A percentile compares a stretch with the other conserved stretches of the same genome.
These are phyloP conservation scores for Volucella zonaria DNA, from an alignment of 2,888 invertebrate genomes.

Conservation along the genomic window DNA sequence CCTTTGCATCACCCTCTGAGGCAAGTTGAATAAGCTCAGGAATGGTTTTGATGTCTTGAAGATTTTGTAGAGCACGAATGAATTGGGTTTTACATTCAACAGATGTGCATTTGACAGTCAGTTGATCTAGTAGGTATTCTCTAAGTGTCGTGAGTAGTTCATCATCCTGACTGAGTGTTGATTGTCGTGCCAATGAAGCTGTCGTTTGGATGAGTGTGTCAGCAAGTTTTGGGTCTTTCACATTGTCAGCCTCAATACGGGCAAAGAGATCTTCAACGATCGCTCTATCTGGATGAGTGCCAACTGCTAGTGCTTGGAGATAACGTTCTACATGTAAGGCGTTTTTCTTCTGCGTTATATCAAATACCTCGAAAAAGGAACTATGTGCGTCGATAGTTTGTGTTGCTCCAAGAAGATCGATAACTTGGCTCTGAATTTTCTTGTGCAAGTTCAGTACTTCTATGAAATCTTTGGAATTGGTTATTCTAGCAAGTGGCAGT, in stretches of 20 bases:
- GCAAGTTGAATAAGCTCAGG: slow-evolving; percentile 85
- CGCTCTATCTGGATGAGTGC: slow-evolving; percentile 85
- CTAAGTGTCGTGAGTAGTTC: slow-evolving; percentile 78
- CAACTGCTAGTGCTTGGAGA: slow-evolving; percentile 88
- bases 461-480: slow-evolving; percentile 85
- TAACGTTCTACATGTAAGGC: slow-evolving; percentile 88
- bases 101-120: slow-evolving; percentile 83
- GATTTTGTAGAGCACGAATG: slow-evolving; percentile 88
- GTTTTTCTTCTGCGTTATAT: slow-evolving; percentile 83
- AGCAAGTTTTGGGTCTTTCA: slow-evolving; percentile 85
- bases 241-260: slow-evolving; percentile 79
- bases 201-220: slow-evolving; percentile 88
- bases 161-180: slow-evolving; percentile 78
- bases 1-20: slow-evolving; percentile 83
- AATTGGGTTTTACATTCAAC: slow-evolving; percentile 85
- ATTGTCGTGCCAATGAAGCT: slow-evolving; percentile 85
- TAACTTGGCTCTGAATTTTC: slow-evolving; percentile 84
- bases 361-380: slow-evolving; percentile 87
- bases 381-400: slow-evolving; percentile 87
- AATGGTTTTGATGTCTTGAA: slow-evolving; percentile 85
- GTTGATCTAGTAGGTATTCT: slow-evolving; percentile 79
- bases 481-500: slow-evolving; percentile 85
- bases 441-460: slow-evolving; percentile 81
- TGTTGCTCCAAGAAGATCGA: slow-evolving; percentile 88
- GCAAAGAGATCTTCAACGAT: slow-evolving; percentile 82